These are phyloP conservation scores for Eupsilia transversa DNA, from an alignment of 2,888 invertebrate species.

Conservation along the genomic window DNA sequence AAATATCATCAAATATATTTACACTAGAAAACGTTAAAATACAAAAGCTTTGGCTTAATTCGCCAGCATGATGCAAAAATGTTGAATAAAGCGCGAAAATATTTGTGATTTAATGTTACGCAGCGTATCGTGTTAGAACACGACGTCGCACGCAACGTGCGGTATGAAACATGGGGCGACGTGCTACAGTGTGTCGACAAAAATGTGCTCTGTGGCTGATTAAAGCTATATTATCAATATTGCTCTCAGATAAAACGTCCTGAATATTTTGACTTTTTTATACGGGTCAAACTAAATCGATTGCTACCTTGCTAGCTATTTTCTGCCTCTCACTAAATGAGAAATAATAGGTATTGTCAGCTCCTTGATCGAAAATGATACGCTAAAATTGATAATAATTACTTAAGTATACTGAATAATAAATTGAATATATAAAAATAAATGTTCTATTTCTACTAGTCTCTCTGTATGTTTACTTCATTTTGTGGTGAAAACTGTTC, in stretches of 20 bases:
- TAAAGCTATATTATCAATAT: slow-evolving; percentile 9
- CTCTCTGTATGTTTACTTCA: slow-evolving; percentile 35
- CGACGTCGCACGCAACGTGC: slow-evolving; percentile 40
- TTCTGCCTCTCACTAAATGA: slow-evolving; percentile 1
- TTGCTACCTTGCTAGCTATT: slow-evolving; percentile 14
- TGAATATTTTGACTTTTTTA: slow-evolving; percentile 1
- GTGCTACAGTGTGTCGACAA: slow-evolving; percentile 45
- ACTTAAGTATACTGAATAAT: background rate
- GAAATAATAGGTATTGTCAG: slow-evolving; percentile 1
- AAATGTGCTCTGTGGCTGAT: slow-evolving; percentile 39
- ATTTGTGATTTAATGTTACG: slow-evolving; percentile 35
- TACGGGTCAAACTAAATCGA: slow-evolving; percentile 10
- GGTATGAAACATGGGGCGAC: slow-evolving; percentile 33
- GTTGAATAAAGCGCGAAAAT: slow-evolving; percentile 42
- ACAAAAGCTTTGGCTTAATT: slow-evolving; percentile 39
- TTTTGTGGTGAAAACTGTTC: slow-evolving; percentile 12
- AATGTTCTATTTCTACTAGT: slow-evolving; percentile 37
- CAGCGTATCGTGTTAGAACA: slow-evolving; percentile 27
- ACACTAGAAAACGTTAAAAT: slow-evolving; percentile 19
- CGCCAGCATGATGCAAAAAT: slow-evolving; percentile 49
- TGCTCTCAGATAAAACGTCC: background rate
- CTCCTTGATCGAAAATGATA: slow-evolving; percentile 1
- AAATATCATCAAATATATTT: slow-evolving; percentile 27
- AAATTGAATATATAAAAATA: slow-evolving; percentile 23
- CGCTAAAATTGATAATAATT: slow-evolving; percentile 15